These are phyloP conservation scores for Mesorhabditis sp. DNA, from an alignment of 2,888 invertebrate species.

Conservation along the genomic window DNA sequence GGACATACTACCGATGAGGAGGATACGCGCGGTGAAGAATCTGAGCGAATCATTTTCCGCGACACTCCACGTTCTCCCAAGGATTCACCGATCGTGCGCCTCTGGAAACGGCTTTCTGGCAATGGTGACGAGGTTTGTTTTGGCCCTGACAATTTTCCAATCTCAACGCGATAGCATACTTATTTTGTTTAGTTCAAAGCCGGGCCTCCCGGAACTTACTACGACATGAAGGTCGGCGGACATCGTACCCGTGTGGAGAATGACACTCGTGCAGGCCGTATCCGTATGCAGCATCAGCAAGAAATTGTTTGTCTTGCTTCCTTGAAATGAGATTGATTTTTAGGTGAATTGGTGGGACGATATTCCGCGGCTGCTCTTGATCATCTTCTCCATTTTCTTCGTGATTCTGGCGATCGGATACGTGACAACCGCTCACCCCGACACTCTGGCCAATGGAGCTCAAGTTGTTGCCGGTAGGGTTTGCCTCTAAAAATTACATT, in stretches of 20 bases:
- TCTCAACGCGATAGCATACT: neutral
- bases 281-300: neutral
- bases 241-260: constrained; percentile 1
- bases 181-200: constrained; percentile 1
- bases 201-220: neutral
- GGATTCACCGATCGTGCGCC: neutral
- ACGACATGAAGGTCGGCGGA: constrained; percentile 4
- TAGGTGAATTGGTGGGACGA: constrained; percentile 13
- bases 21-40: neutral
- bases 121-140: no score
- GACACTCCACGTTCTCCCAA: neutral
- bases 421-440: constrained; percentile 23
- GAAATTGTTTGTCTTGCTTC: neutral
- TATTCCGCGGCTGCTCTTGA: constrained; percentile 20
- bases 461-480: constrained; percentile 24
- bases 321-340: neutral
- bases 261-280: neutral
- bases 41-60: neutral
- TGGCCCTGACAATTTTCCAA: no score
- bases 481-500: neutral
- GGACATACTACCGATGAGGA: constrained; percentile 2
- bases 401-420: constrained; percentile 31
- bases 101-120: neutral
- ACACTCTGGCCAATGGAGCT: constrained; percentile 19
- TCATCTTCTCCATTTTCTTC: constrained; percentile 24